Percentiles rank a stretch among this genome's conserved stretches.
phyloP scores from a whole-genome alignment of 1,140 invertebrate genomes.

The Leucophenga varia region DNA sequence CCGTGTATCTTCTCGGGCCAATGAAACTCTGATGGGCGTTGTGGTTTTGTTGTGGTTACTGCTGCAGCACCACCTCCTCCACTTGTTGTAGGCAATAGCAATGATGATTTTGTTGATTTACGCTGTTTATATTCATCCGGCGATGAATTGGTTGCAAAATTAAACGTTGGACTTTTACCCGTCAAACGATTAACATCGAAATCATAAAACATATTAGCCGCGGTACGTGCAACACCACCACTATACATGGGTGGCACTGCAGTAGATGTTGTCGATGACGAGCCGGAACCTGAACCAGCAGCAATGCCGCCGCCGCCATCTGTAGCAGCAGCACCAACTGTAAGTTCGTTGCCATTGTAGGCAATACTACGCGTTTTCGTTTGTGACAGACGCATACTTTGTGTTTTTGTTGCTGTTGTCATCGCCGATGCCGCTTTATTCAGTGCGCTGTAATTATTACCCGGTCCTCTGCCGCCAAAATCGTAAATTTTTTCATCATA shows the following conservation, averaged over 20 bases:
- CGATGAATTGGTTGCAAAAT: constrained; percentile 42
- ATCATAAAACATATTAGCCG: constrained; percentile 29
- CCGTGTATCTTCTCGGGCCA: constrained; percentile 56
- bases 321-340: constrained; percentile 5
- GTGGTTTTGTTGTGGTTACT: constrained; percentile 22
- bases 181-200: constrained; percentile 56
- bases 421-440: too few relatives aligned
- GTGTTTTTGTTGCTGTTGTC: too few relatives aligned
- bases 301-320: constrained; percentile 4
- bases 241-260: constrained; percentile 33
- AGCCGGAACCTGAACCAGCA: constrained; percentile 36
- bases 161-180: constrained; percentile 56
- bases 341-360: constrained; percentile 13
- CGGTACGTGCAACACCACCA: constrained; percentile 1
- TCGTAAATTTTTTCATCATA: constrained; percentile 53
- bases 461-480: constrained; percentile 49
- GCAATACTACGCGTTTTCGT: constrained; percentile 20
- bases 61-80: not conserved
- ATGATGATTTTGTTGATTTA: constrained; percentile 13
- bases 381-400: too few relatives aligned
- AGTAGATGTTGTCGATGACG: constrained; percentile 43
- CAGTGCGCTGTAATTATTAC: too few relatives aligned
- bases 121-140: constrained; percentile 32
- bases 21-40: constrained; percentile 42
- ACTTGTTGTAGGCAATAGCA: constrained; percentile 6